Conservation (phyloP, 2,888 invertebrate genomes). For the Nebria salina region DNA sequence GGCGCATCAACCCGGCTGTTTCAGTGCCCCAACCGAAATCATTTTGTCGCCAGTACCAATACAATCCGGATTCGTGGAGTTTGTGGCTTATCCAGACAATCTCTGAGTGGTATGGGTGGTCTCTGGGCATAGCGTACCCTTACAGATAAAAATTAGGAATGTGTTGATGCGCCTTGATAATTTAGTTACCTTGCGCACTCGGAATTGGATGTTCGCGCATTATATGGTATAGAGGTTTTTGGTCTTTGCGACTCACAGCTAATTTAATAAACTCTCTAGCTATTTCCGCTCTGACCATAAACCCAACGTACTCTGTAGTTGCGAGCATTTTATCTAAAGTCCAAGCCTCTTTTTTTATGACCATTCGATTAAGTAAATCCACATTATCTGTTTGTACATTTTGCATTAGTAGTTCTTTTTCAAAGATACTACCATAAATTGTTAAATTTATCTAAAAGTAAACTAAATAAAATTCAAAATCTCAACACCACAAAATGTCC, state of each 20-base stretch:
- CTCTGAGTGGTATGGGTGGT: conserved; percentile 19
- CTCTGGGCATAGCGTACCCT: background rate
- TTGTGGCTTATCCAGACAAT: conserved; percentile 28
- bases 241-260: background rate
- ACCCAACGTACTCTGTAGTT: background rate
- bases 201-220: conserved; percentile 17
- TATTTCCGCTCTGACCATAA: conserved; percentile 1
- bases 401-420: background rate
- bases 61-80: conserved; percentile 21
- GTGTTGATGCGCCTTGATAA: background rate
- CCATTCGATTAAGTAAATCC: background rate
- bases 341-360: background rate
- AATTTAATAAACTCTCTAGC: conserved; percentile 5
- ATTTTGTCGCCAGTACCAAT: conserved; percentile 12
- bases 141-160: background rate
- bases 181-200: conserved; percentile 8
- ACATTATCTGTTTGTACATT: background rate
- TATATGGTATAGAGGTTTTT: conserved; percentile 12
- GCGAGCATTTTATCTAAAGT: background rate
- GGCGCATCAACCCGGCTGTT: background rate
- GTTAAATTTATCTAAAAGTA: conserved; percentile 14
- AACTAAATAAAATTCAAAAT: too few species aligned
- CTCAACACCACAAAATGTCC: too few species aligned
- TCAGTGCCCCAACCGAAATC: conserved; percentile 23
- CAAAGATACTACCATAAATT: conserved; percentile 15